A percentile compares a stretch with the other conserved stretches of the same genome.
phyloP scores from a whole-genome alignment of 2,113 vertebrate species.

The Brienomyrus longianalis region DNA sequence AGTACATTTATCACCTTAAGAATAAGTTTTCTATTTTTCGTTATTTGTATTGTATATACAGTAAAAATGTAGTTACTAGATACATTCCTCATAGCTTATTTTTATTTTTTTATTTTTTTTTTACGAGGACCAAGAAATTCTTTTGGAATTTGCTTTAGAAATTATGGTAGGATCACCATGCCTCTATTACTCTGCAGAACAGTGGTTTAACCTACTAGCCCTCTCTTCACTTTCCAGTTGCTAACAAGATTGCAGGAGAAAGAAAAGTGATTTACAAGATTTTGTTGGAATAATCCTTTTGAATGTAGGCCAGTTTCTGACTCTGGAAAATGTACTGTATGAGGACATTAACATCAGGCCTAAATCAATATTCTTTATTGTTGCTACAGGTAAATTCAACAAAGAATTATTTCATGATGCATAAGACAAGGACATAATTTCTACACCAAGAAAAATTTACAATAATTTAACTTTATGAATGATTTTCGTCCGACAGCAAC shows the following conservation, averaged over 20 bases:
- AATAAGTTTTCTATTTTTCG: not conserved
- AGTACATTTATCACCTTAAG: not conserved
- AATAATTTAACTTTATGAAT: not conserved
- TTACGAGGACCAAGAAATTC: not conserved
- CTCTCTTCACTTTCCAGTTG: not conserved
- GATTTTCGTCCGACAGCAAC: not conserved
- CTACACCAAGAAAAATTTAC: not conserved
- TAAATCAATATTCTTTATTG: not conserved
- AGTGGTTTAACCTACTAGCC: not conserved
- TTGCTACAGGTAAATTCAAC: not conserved
- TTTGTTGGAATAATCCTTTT: not conserved
- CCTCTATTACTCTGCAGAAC: not conserved
- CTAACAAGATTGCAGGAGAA: not conserved
- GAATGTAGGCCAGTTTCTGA: not conserved
- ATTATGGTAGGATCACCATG: not conserved
- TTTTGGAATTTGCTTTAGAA: not conserved
- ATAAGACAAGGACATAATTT: not conserved
- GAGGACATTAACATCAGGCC: not conserved
- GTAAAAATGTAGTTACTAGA: not conserved
- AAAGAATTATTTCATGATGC: not conserved
- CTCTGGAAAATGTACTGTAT: not conserved
- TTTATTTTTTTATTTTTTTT: not conserved
- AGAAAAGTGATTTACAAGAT: not conserved
- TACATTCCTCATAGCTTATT: not conserved
- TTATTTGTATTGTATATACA: not conserved